Evolutionary conservation across 2,888 invertebrate species (phyloP).

Genomic region (Dryococelus australis): DNA sequence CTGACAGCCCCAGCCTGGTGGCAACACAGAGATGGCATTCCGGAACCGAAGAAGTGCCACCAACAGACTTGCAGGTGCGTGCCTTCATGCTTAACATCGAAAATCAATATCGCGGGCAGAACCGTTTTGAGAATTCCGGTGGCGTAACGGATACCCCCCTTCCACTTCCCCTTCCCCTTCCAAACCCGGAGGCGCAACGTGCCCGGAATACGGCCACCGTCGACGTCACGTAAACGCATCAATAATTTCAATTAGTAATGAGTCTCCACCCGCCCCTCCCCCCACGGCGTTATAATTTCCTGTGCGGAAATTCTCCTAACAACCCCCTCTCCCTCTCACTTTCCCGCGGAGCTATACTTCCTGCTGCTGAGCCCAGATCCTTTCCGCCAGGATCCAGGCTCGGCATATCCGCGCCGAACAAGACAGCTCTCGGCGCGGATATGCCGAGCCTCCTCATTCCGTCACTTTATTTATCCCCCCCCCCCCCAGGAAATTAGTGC

Average conservation of each 20-base stretch:
- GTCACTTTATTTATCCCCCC: neutral
- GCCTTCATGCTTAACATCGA: neutral
- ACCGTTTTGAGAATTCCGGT: neutral
- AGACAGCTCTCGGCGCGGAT: neutral
- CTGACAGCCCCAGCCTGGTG: too few species aligned
- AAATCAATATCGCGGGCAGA: neutral
- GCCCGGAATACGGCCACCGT: neutral
- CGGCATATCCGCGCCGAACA: neutral
- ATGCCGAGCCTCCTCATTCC: neutral
- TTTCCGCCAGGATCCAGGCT: neutral
- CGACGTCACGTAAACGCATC: conserved; percentile 16
- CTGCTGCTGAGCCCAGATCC: neutral
- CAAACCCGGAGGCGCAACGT: neutral
- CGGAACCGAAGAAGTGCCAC: neutral
- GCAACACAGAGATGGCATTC: neutral
- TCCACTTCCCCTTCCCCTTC: neutral
- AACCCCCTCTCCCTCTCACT: neutral
- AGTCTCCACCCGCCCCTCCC: conserved; percentile 11
- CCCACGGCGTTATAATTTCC: neutral
- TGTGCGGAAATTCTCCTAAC: neutral
- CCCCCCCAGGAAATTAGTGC: neutral
- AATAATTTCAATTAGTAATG: conserved; percentile 10
- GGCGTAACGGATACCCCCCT: neutral
- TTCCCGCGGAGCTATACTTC: neutral
- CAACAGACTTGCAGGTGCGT: neutral